Conservation (phyloP, 2,888 invertebrate species). For the Rhagophthalmus giganteus region DNA sequence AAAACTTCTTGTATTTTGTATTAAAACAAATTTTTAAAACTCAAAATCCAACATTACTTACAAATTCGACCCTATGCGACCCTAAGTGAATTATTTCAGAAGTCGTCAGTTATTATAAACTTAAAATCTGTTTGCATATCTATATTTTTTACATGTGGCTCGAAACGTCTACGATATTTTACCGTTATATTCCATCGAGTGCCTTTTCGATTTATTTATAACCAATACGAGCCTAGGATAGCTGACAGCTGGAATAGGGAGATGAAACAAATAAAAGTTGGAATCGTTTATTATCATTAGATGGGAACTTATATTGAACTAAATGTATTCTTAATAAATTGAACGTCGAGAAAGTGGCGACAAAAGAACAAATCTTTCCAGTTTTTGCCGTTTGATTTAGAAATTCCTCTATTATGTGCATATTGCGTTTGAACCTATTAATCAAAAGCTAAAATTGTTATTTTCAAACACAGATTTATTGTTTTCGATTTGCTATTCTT, state of each 20-base stretch:
- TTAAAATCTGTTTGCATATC: no score
- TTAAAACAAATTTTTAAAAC: no score
- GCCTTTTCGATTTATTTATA: conserved; percentile 9
- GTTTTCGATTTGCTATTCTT: no score
- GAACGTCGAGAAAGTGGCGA: conserved; percentile 11
- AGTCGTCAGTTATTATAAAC: no score
- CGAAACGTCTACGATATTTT: neutral
- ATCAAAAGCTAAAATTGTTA: conserved; percentile 1
- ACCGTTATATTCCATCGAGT: neutral
- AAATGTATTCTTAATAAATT: conserved; percentile 16
- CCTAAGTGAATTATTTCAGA: no score
- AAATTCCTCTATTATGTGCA: conserved; percentile 1
- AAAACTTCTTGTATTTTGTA: no score
- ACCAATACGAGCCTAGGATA: conserved; percentile 3
- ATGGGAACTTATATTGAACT: conserved; percentile 10
- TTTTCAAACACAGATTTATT: no score
- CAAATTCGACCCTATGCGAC: no score
- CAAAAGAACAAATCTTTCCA: conserved; percentile 13
- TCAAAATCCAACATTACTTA: no score
- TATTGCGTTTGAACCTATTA: conserved; percentile 5
- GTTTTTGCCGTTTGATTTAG: conserved; percentile 4
- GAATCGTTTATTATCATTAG: conserved; percentile 9
- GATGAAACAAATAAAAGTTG: conserved; percentile 13
- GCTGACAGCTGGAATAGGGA: conserved; percentile 12
- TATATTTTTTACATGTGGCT: neutral